Base-by-base conservation (phyloP, 2,113 vertebrate genomes). In the Aix galericulata region DNA sequence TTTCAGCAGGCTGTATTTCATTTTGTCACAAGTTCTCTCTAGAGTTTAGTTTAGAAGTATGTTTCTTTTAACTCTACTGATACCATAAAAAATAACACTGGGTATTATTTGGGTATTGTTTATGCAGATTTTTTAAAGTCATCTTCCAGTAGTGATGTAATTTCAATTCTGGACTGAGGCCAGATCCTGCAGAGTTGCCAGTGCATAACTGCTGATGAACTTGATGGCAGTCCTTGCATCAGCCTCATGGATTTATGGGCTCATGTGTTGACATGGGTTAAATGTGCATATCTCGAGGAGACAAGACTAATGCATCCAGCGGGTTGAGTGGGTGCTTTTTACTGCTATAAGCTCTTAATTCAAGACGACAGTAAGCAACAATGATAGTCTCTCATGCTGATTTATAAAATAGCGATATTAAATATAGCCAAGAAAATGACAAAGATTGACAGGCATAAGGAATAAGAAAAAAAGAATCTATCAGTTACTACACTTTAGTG, bases 1-100 rank as follows among this genome's bases (percentile, higher is more conserved):
- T 93, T 97, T 96, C 88, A 95, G 73, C 88, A 91, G 63, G 66
- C 64, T 94, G 7, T 97, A 84, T 91, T 87, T 97, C 95, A 96
- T 91, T 88, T 72, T 97, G 93, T 96, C 92, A 91, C 90, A 95
- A 90, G 69, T 58, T 73, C 69, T 73, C 82, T 82, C 64, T 67
- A 23, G 60, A 87, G 64, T 48, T 44, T 38, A 18, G 8, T 56
- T 86, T 84, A 56, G 17, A 88, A 86, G 48, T 14, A 75, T 56
- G 26, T 48, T 93, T 86, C 76, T 88, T 90, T 96, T 97, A 96
- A 96, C 96, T 81, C 90, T 75, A 56, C 9, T 50, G 53, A 75
- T 76, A 84, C 80, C 73, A 75, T 50, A 23, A 50, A 50, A 50
- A 95, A 64, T 26, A 90, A 75, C 32, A 38, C 32, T 60, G 42